Percentiles rank a stretch among this genome's conserved stretches.
These are phyloP conservation scores for Hiodon alosoides DNA, from an alignment of 2,113 vertebrate genomes.

Conservation along the genomic window DNA sequence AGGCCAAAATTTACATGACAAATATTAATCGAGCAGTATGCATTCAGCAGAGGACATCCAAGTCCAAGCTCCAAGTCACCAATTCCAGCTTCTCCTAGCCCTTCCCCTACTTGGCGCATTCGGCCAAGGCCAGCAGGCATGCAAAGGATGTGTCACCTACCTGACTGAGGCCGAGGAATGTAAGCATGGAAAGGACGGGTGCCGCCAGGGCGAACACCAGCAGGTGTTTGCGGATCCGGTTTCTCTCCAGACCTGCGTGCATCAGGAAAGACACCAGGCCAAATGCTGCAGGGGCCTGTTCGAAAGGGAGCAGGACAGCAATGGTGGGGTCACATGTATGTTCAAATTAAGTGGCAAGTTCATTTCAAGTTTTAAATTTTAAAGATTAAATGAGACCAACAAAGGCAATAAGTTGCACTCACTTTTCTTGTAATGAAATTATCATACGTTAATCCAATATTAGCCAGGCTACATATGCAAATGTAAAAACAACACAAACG, in stretches of 20 bases:
- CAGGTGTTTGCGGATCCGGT: slow-evolving; percentile 93
- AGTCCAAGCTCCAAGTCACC: too few relatives aligned
- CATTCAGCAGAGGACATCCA: too few relatives aligned
- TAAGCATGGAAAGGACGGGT: slow-evolving; percentile 87
- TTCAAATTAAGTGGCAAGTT: not conserved
- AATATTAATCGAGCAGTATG: too few relatives aligned
- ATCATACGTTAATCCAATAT: not conserved
- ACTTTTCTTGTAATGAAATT: not conserved
- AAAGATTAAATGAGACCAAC: not conserved
- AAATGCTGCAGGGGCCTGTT: slow-evolving; percentile 91
- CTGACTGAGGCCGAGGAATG: slow-evolving; percentile 92
- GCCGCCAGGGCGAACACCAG: slow-evolving; percentile 92
- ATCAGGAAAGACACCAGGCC: slow-evolving; percentile 96
- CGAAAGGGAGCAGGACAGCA: not conserved
- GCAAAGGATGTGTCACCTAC: slow-evolving; percentile 44
- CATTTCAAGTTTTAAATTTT: too few relatives aligned
- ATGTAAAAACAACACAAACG: not conserved
- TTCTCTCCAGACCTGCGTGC: slow-evolving; percentile 94
- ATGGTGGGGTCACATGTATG: too few relatives aligned
- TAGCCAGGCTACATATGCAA: not conserved
- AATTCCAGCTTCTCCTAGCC: too few relatives aligned
- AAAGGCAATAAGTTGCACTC: not conserved
- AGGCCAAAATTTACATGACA: too few relatives aligned
- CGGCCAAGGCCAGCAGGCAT: not conserved
- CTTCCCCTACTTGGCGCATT: not conserved